Evolutionary conservation across 2,113 vertebrate species (phyloP), one percentile per base, ranked within the genome.

Genomic region (Odontesthes bonariensis): DNA sequence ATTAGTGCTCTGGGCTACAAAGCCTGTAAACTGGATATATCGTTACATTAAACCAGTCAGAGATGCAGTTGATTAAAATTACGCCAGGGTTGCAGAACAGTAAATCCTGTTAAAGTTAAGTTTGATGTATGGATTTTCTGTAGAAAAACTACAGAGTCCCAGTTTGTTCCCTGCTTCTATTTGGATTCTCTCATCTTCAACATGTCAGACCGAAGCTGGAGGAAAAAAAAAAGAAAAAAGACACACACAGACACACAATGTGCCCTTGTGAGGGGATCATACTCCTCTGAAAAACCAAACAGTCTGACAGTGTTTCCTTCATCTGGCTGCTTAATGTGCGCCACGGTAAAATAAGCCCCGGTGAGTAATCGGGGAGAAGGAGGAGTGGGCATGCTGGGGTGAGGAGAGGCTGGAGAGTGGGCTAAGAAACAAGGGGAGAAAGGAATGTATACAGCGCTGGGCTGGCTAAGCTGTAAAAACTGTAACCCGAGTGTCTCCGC

Each of bases 391-490:
- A 89, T 62, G 63, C 63, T 61, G 74, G 83, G 69, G 87, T 85
- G 69, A 69, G 81, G 84, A 85, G 81, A 86, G 74, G 86, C 77
- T 69, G 77, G 57, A 82, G 81, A 82, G 82, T 53, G 73, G 94
- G 92, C 93, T 95, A 92, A 93, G 89, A 90, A 89, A 94, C 94
- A 95, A 46, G 82, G 81, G 96, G 95, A 96, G 97, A 97, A 96
- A 97, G 97, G 98, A 99, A 98, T 98, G 96, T 97, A 97, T 96
- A 97, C 96, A 97, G 96, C 95, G 94, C 96, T 93, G 95, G 95
- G 91, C 93, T 94, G 96, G 94, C 96, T 96, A 95, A 97, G 97
- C 98, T 98, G 97, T 98, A 99, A 98, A 99, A 99, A 97, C 96
- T 96, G 98, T 95, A 99, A 99, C 95, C 92, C 77, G 96, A 99